Evolutionary conservation across 2,888 invertebrate species (phyloP), one percentile per base, ranked within the genome.

Genomic region (Omphaloscelis lunosa): DNA sequence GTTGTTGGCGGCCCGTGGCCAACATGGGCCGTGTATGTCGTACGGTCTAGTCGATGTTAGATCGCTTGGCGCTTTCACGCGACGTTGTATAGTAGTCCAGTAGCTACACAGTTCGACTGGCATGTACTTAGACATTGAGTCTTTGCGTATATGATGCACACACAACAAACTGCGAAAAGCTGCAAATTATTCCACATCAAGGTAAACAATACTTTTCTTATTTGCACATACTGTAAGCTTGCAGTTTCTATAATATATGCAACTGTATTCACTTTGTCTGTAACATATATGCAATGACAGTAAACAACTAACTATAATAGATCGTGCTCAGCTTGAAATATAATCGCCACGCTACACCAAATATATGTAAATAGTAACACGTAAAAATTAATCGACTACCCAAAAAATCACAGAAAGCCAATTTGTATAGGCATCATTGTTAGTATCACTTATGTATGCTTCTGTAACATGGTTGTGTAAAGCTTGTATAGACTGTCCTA

Each of bases 41-140:
- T 96, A 92, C 93, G 92, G 93, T 93, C 90, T 94, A 92, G 91
- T 87, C 90, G 91, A 93, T 95, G 95, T 96, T 95, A 95, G 95
- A 92, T 85, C 89, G 96, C 96, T 96, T 95, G 81, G 91, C 90
- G 95, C 95, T 95, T 95, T 81, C 92, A 92, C 93, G 91, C 93
- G 83, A 79, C 83, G 84, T 77, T 84, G 79, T 92, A 89, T 85
- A 88, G 79, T 88, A 85, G 89, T 86, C 81, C 48, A 15, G 84
- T 89, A 88, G 82, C 68, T 71, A 81, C 85, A 86, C 77, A 48
- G 23, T 45, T 69, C 76, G 34, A 79, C 86, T 56, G 75, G 89
- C 88, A 88, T 88, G 88, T 75, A 75, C 53, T 76, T 74, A 72
- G 23, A 66, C 59, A 23, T 70, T 45, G 41, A 34, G 79, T 87